Evolutionary conservation across 2,888 invertebrate species (phyloP).

Genomic region (Caprella mutica): DNA sequence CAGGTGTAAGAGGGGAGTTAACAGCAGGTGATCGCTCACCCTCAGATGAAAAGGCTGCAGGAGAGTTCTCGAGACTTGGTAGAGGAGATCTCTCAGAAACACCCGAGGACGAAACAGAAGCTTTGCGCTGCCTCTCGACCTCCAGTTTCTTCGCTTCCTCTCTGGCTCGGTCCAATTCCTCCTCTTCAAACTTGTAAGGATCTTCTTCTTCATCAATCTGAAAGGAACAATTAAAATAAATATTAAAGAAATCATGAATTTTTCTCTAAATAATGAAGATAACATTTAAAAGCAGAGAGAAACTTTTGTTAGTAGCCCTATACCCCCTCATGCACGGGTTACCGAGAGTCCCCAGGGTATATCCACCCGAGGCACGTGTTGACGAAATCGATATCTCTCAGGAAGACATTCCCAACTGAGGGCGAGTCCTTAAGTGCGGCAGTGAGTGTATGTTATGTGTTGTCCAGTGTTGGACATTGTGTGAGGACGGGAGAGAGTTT

Average conservation of each 20-base stretch:
- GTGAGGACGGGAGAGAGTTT: too few species aligned
- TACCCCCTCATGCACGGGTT: too few species aligned
- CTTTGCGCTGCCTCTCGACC: constrained; percentile 31
- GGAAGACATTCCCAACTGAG: too few species aligned
- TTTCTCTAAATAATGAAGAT: background rate
- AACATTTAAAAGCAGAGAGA: too few species aligned
- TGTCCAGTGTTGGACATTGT: too few species aligned
- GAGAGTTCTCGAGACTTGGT: constrained; percentile 24
- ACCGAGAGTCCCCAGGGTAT: too few species aligned
- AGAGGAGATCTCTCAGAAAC: constrained; percentile 32
- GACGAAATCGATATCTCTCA: too few species aligned
- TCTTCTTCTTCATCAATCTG: constrained; percentile 34
- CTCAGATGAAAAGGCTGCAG: constrained; percentile 32
- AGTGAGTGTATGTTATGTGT: too few species aligned
- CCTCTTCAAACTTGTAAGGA: constrained; percentile 33
- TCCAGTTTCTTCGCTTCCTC: constrained; percentile 33
- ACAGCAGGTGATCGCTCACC: constrained; percentile 28
- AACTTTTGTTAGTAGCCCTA: too few species aligned
- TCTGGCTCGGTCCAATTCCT: constrained; percentile 30
- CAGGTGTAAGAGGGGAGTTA: constrained; percentile 29
- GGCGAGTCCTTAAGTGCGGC: too few species aligned
- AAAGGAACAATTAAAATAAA: background rate
- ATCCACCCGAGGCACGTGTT: too few species aligned
- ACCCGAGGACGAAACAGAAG: constrained; percentile 31
- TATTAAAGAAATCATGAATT: background rate